Base-by-base conservation (phyloP, 2,888 invertebrate species). In the Drosophila rellima region DNA sequence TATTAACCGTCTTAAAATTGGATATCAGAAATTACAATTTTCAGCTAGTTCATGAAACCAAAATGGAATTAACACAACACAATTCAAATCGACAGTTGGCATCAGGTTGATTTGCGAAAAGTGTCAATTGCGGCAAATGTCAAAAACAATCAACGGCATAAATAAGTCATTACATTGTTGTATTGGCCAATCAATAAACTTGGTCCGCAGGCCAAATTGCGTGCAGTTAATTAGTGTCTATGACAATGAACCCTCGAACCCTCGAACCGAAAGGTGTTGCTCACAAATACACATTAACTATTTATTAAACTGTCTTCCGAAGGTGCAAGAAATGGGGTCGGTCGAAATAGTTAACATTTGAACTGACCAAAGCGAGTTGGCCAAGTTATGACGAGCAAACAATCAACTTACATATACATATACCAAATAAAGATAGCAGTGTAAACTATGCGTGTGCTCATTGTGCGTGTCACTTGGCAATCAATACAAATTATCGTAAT, bases 401-500 rank as follows among this genome's bases (percentile, higher is more conserved):
- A 11, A 0, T 10, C 3, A 15, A 1, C 35, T 8, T 33, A 33
- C 13, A 31, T 6, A 29, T 10, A 7, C 26, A 29, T 29, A 29
- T 29, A 29, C 29, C 7, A 17, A 39, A 40, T 40, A 31, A 6
- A 26, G 11, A 29, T 6, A 6, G 11, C 2, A 42, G 56, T 42
- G 51, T 63, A 67, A 52, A 62, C 68, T 52, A 15, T 42, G 69
- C 66, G 44, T 78, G 85, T 33, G 48, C 60, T 56, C 68, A 64
- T 48, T 56, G 72, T 89, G 84, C 84, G 89, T 85, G 84, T 59
- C 54, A 17, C 39, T 40, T 37, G 40, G 61, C 82, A 74, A 89
- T 86, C 85, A 82, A 89, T 86, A 89, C 65, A 71, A 87, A 86
- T 82, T 89, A 84, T 82, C 71, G 85, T 88, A 89, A 89, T 86